phyloP scores from a whole-genome alignment of 2,113 vertebrate genomes.

The Pelecanoides urinatrix region DNA sequence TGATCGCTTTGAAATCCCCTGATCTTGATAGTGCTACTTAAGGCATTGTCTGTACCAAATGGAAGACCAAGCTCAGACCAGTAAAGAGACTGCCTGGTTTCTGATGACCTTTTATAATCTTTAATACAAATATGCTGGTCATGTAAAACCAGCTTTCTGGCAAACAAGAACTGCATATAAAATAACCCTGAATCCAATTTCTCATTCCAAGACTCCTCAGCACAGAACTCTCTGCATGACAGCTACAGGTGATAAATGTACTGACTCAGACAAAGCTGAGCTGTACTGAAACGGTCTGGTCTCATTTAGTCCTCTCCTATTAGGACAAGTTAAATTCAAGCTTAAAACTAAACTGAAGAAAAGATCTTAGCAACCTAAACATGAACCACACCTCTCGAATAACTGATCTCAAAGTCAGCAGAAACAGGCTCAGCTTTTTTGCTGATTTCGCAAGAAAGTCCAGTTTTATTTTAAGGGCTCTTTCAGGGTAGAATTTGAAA shows the following conservation, averaged over 20 bases:
- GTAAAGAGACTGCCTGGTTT: background rate
- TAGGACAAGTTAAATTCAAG: background rate
- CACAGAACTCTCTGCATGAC: background rate
- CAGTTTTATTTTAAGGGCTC: background rate
- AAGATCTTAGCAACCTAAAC: background rate
- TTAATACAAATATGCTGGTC: background rate
- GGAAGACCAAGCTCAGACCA: background rate
- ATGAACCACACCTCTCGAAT: fast-evolving
- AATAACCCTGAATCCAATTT: background rate
- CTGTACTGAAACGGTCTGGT: background rate
- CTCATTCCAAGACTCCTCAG: background rate
- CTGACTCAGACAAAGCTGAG: background rate
- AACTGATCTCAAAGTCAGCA: background rate
- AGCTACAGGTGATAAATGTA: background rate
- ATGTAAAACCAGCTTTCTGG: background rate
- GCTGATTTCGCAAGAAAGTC: background rate
- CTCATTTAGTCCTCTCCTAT: background rate
- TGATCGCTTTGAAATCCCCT: background rate
- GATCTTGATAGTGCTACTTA: background rate
- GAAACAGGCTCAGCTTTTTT: background rate
- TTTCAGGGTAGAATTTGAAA: background rate
- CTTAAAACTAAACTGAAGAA: background rate
- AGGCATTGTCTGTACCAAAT: fast-evolving
- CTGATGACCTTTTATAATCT: background rate
- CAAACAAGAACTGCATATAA: background rate